Percentiles rank a stretch among this genome's conserved stretches.
phyloP scores from a whole-genome alignment of 2,113 vertebrate species.

The Centropus unirufus region DNA sequence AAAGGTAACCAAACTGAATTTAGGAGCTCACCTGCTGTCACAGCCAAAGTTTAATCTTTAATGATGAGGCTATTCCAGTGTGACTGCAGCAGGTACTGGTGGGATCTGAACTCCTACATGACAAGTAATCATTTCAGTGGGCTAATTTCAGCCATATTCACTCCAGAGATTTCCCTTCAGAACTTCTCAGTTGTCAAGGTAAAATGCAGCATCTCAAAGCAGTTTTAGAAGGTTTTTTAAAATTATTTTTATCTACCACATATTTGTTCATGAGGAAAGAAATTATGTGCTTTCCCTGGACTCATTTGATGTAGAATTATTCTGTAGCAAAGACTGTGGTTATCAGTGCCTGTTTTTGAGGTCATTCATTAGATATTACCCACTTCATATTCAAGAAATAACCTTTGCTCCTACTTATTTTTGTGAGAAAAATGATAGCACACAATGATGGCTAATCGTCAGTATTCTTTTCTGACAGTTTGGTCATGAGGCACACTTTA shows the following conservation, averaged over 20 bases:
- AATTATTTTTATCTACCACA: not conserved
- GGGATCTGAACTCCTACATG: not conserved
- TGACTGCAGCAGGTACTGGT: not conserved
- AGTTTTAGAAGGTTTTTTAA: not conserved
- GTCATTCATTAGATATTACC: not conserved
- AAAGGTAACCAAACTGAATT: not conserved
- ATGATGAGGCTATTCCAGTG: not conserved
- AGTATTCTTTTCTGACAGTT: not conserved
- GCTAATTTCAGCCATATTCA: not conserved
- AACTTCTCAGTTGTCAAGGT: not conserved
- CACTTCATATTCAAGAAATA: not conserved
- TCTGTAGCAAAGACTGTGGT: not conserved
- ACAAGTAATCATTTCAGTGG: not conserved
- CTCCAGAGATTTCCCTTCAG: slow-evolving; percentile 5
- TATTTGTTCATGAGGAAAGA: not conserved
- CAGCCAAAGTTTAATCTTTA: not conserved
- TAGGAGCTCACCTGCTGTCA: not conserved
- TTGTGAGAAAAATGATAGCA: not conserved
- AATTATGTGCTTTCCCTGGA: not conserved
- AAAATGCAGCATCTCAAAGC: not conserved
- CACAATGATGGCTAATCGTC: not conserved
- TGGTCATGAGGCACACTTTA: not conserved
- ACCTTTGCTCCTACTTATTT: slow-evolving; percentile 27
- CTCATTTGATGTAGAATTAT: not conserved
- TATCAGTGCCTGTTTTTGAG: not conserved